A percentile compares a stretch with the other conserved stretches of the same genome.
phyloP scores from a whole-genome alignment of 2,113 vertebrate species.

The Prionailurus viverrinus region DNA sequence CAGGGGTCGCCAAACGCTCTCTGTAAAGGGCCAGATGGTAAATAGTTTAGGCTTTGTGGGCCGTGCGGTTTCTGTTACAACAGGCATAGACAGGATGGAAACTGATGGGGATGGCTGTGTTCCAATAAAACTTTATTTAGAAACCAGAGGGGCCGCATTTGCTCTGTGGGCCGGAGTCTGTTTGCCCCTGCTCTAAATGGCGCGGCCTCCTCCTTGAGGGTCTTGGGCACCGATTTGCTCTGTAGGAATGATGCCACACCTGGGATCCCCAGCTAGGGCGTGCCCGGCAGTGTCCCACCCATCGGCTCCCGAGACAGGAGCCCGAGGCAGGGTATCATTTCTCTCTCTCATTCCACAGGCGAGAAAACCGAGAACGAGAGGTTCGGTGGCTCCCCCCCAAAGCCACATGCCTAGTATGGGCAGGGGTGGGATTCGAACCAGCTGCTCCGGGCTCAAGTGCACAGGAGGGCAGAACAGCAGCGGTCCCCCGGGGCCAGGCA shows the following conservation, averaged over 20 bases:
- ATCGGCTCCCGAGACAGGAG: too few relatives aligned
- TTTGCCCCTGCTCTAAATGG: not conserved
- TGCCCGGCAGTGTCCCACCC: accelerated
- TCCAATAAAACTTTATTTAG: constrained; percentile 57
- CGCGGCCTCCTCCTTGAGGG: accelerated
- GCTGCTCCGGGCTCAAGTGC: accelerated
- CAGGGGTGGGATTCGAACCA: not conserved
- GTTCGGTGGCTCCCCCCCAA: not conserved
- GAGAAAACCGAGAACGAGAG: not conserved
- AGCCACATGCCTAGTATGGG: accelerated
- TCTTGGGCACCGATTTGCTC: not conserved
- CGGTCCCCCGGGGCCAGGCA: accelerated
- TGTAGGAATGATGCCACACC: too few relatives aligned
- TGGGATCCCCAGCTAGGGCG: not conserved
- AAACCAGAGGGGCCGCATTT: not conserved
- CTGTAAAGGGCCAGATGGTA: not conserved
- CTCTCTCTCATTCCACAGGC: not conserved
- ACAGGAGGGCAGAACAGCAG: too few relatives aligned
- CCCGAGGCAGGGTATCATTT: not conserved
- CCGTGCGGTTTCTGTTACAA: not conserved
- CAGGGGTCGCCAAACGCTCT: not conserved
- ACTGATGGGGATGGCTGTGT: not conserved
- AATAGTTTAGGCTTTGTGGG: not conserved
- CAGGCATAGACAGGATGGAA: not conserved
- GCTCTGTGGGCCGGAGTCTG: not conserved